Conservation (phyloP, 37 sponge, comb jelly and placozoan genomes). For the Theonella swinhoei region DNA sequence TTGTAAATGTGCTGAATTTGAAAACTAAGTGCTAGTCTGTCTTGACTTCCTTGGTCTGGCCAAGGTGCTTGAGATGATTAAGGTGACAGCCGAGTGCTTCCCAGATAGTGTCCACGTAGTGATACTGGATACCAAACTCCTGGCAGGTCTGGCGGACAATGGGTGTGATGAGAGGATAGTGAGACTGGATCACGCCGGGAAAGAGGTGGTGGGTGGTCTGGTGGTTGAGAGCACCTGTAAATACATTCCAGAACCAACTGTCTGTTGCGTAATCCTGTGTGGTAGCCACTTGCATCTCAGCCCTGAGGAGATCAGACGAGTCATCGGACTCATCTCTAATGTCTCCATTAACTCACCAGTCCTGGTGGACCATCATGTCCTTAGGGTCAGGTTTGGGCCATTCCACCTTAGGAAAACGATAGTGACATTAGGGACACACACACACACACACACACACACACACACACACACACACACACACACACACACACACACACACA, state of each 20-base stretch:
- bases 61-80: constrained; percentile 79
- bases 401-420: constrained; percentile 53
- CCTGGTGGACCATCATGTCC: constrained; percentile 77
- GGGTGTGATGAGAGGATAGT: constrained; percentile 87
- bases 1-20: no score
- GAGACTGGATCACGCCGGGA: constrained; percentile 87
- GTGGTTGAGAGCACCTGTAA: constrained; percentile 91
- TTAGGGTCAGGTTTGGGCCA: constrained; percentile 87
- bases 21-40: no score
- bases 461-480: no score
- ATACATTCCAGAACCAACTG: constrained; percentile 90
- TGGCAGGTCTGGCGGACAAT: constrained; percentile 81
- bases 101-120: constrained; percentile 78
- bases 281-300: constrained; percentile 89
- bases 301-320: constrained; percentile 35
- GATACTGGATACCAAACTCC: constrained; percentile 87
- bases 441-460: background rate
- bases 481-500: no score
- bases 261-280: constrained; percentile 90
- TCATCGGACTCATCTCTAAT: background rate
- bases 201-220: constrained; percentile 93
- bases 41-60: constrained; percentile 41
- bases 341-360: constrained; percentile 72
- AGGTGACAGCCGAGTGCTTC: constrained; percentile 88
- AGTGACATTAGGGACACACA: background rate